These are phyloP conservation scores for Bombus ignitus DNA, from an alignment of 1,140 invertebrate species.

Conservation along the genomic window DNA sequence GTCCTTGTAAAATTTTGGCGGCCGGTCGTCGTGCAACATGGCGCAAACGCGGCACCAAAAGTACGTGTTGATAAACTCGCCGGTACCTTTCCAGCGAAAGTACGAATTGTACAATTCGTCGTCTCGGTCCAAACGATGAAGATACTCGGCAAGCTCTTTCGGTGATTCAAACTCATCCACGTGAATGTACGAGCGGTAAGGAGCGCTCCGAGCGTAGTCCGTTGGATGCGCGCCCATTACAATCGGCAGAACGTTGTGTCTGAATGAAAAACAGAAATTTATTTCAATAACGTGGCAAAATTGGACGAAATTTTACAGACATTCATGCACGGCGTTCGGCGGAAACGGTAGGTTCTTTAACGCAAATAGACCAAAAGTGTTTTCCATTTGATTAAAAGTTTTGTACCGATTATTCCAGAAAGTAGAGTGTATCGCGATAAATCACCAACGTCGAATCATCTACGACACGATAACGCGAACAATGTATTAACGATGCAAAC, in stretches of 20 bases:
- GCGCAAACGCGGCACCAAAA: constrained; percentile 98
- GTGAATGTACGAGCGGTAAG: constrained; percentile 95
- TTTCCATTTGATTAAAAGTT: no score
- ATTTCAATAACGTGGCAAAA: neutral
- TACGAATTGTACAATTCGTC: constrained; percentile 96
- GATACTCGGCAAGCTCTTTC: constrained; percentile 92
- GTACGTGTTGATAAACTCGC: constrained; percentile 96
- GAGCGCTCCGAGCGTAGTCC: constrained; percentile 94
- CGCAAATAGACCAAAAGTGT: no score
- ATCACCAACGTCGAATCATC: no score
- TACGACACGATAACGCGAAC: no score
- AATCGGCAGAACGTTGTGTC: constrained; percentile 94
- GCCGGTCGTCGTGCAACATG: constrained; percentile 90
- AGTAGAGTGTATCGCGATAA: no score
- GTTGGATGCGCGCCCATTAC: constrained; percentile 97
- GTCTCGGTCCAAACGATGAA: constrained; percentile 92
- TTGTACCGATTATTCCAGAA: no score
- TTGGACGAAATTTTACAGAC: no score
- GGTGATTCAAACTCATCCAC: constrained; percentile 96
- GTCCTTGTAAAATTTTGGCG: constrained; percentile 88
- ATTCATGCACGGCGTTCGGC: fast-evolving
- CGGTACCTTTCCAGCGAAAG: constrained; percentile 95
- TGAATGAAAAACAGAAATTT: constrained; percentile 77
- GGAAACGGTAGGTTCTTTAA: no score
- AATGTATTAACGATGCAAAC: no score